These are phyloP conservation scores for Netelia virgata DNA, from an alignment of 2,888 invertebrate genomes.

Conservation along the genomic window DNA sequence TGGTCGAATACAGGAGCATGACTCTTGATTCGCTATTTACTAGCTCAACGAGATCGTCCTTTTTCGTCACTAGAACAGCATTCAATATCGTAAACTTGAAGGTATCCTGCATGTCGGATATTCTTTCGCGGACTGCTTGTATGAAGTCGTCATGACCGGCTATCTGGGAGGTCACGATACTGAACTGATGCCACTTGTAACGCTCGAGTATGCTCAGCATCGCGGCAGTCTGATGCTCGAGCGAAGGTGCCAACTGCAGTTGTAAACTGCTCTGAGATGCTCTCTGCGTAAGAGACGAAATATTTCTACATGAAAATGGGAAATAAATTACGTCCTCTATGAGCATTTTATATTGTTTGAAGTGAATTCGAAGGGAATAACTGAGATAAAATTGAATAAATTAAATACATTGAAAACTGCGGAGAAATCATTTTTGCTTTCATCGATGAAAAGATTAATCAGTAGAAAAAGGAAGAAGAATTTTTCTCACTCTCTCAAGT, in stretches of 20 bases:
- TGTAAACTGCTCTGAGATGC: conserved; percentile 96
- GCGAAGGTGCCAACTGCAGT: conserved; percentile 97
- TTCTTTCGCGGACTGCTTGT: conserved; percentile 95
- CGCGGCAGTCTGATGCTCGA: conserved; percentile 98
- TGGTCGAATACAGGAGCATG: conserved; percentile 95
- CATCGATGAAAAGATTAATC: not conserved
- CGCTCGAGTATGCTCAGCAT: conserved; percentile 97
- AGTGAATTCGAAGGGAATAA: too few species aligned
- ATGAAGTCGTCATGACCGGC: conserved; percentile 98
- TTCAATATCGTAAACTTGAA: conserved; percentile 94
- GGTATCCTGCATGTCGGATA: conserved; percentile 92
- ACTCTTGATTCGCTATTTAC: conserved; percentile 96
- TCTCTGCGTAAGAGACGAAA: conserved; percentile 82
- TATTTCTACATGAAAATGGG: not conserved
- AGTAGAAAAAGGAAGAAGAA: not conserved
- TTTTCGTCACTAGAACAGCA: conserved; percentile 93
- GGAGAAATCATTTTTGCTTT: not conserved
- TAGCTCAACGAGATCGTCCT: conserved; percentile 91
- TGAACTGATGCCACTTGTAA: conserved; percentile 98
- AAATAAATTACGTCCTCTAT: not conserved
- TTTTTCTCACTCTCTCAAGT: conserved; percentile 86
- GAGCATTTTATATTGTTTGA: too few species aligned
- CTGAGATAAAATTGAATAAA: too few species aligned
- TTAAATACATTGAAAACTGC: not conserved
- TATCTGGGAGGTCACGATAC: conserved; percentile 96